Evolutionary conservation across 2,888 invertebrate species (phyloP).

Genomic region (Sphaerophoria rueppellii): DNA sequence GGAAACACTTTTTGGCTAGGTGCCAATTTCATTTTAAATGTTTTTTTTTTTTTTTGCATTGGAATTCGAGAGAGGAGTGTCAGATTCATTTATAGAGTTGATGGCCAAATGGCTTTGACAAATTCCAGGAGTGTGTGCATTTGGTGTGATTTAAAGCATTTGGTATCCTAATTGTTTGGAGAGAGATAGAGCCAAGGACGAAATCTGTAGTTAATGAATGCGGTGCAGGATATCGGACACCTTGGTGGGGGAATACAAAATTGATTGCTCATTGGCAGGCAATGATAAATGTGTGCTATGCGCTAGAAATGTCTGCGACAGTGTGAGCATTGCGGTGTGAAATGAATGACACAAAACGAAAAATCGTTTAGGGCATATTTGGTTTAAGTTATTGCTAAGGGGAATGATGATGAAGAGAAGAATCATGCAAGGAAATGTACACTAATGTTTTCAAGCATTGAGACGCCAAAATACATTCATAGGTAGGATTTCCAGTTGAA

Average conservation of each 20-base stretch:
- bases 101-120: slow-evolving; percentile 72
- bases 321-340: not conserved
- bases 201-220: slow-evolving; percentile 63
- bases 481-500: too few species aligned
- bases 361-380: not conserved
- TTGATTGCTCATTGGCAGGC: slow-evolving; percentile 65
- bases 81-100: slow-evolving; percentile 66
- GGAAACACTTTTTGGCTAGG: slow-evolving; percentile 40
- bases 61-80: slow-evolving; percentile 37
- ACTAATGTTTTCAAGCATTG: too few species aligned
- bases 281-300: slow-evolving; percentile 55
- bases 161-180: slow-evolving; percentile 47
- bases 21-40: slow-evolving; percentile 37
- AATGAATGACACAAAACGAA: not conserved
- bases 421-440: too few species aligned
- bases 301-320: not conserved
- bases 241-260: slow-evolving; percentile 41
- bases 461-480: too few species aligned
- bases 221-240: slow-evolving; percentile 48
- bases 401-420: not conserved
- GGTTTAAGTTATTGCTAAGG: not conserved
- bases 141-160: slow-evolving; percentile 61
- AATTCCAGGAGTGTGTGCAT: slow-evolving; percentile 32
- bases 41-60: slow-evolving; percentile 9
- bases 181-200: slow-evolving; percentile 6